These are phyloP conservation scores for Pseudoatta argentina DNA, from an alignment of 1,140 invertebrate genomes.

Conservation along the genomic window DNA sequence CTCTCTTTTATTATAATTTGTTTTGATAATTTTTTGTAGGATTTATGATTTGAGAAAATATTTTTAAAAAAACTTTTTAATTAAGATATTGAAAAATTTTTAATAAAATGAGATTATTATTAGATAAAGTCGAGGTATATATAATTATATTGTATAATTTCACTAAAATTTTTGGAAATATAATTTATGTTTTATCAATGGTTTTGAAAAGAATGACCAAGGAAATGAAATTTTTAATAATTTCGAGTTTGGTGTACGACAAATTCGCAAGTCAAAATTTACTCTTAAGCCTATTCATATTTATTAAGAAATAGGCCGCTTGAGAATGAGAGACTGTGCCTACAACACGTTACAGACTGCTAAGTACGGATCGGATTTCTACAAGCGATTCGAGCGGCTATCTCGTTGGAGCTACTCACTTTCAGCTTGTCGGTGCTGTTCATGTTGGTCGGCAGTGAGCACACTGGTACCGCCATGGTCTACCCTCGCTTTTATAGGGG, in stretches of 20 bases:
- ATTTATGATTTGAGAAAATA: background rate
- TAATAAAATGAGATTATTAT: background rate
- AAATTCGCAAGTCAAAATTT: conserved; percentile 26
- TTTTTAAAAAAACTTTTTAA: background rate
- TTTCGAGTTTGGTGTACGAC: background rate
- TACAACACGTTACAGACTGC: background rate
- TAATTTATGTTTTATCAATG: background rate
- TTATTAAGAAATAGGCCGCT: background rate
- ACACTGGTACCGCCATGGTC: conserved; percentile 80
- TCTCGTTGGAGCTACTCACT: conserved; percentile 81
- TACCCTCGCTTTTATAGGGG: conserved; percentile 83
- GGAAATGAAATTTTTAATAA: background rate
- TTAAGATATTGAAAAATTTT: background rate
- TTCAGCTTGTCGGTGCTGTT: conserved; percentile 85
- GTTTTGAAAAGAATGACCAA: background rate
- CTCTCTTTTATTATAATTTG: background rate
- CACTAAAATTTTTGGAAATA: background rate
- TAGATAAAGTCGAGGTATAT: background rate
- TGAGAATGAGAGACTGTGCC: conserved; percentile 29
- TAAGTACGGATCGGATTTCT: conserved; percentile 31
- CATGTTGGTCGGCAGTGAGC: conserved; percentile 85
- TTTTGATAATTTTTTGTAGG: background rate
- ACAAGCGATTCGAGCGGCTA: conserved; percentile 64
- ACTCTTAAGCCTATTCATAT: background rate
- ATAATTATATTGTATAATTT: background rate